Conservation (phyloP, 2,113 vertebrate genomes). For the Macaca mulatta region DNA sequence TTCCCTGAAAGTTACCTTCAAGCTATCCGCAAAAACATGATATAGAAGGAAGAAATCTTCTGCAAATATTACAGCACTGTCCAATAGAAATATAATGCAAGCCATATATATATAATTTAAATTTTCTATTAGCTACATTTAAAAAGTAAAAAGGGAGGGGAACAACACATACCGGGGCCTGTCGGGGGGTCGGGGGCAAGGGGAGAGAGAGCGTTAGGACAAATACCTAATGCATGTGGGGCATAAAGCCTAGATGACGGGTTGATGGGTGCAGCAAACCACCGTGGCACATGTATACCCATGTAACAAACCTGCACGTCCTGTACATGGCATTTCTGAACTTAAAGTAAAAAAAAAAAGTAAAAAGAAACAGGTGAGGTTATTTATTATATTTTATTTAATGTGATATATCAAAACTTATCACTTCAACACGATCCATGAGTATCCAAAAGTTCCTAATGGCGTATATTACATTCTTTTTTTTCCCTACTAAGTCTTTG, state of each 20-base stretch:
- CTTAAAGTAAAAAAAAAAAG: neutral
- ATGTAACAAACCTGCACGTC: no score
- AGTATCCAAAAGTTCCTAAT: neutral
- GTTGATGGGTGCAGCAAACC: no score
- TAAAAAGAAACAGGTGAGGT: neutral
- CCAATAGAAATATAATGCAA: neutral
- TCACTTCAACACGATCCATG: neutral
- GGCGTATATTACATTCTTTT: neutral
- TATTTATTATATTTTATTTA: neutral
- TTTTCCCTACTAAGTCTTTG: conserved; percentile 16
- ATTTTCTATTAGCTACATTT: neutral
- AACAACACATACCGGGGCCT: no score
- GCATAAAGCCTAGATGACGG: no score
- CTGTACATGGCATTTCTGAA: no score
- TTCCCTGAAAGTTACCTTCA: neutral
- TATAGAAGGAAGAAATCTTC: neutral
- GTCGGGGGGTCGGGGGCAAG: no score
- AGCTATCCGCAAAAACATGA: neutral
- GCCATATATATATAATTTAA: neutral
- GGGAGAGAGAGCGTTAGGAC: no score
- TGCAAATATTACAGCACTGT: neutral
- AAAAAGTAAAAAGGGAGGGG: neutral
- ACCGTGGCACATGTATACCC: no score
- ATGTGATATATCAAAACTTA: neutral
- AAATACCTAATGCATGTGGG: no score